phyloP scores from a whole-genome alignment of 2,113 vertebrate species.

The Odontesthes bonariensis region DNA sequence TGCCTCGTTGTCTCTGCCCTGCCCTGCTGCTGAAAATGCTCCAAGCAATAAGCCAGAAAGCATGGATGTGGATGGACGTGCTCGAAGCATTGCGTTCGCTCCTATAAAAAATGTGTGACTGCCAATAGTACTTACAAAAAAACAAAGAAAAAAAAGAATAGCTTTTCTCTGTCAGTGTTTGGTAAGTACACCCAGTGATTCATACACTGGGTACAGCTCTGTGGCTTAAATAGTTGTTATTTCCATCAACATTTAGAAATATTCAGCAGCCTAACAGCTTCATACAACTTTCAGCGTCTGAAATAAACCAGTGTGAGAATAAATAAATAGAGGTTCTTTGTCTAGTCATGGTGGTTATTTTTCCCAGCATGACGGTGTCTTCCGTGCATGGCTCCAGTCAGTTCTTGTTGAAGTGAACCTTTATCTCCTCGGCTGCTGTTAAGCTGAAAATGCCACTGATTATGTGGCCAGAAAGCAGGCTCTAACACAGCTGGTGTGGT shows the following conservation, averaged over 20 bases:
- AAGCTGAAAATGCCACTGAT: slow-evolving; percentile 46
- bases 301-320: not conserved
- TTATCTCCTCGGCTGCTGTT: slow-evolving; percentile 49
- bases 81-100: not conserved
- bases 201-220: too few species aligned
- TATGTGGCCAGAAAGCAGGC: slow-evolving; percentile 33
- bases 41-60: slow-evolving; percentile 32
- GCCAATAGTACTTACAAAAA: too few species aligned
- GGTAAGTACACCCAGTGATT: too few species aligned
- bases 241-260: too few species aligned
- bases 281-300: not conserved
- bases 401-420: slow-evolving; percentile 14
- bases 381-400: slow-evolving; percentile 18
- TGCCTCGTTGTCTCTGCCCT: slow-evolving; percentile 13
- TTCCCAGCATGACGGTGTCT: slow-evolving; percentile 18
- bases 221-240: too few species aligned
- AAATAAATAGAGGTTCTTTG: not conserved
- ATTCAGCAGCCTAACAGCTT: not conserved
- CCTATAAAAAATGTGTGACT: too few species aligned
- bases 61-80: slow-evolving; percentile 2
- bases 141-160: too few species aligned
- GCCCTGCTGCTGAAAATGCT: slow-evolving; percentile 47
- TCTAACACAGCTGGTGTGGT: slow-evolving; percentile 20
- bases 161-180: too few species aligned
- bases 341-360: slow-evolving; percentile 21